Percentiles rank a stretch among this genome's conserved stretches.
These are phyloP conservation scores for Dendroctonus valens DNA, from an alignment of 1,140 invertebrate genomes.

Conservation along the genomic window DNA sequence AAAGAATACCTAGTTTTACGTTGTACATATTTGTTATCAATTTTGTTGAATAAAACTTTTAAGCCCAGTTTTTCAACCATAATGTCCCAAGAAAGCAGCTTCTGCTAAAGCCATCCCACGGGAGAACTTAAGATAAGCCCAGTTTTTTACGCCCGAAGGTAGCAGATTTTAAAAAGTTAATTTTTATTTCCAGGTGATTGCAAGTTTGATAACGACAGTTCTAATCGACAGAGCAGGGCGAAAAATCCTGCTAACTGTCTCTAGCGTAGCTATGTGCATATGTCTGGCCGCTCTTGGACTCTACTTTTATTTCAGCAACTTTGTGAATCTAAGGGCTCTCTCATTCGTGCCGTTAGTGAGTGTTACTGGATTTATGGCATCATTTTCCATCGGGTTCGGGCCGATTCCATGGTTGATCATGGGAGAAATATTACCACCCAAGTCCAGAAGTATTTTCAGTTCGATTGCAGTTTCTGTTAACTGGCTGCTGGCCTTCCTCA, in stretches of 20 bases:
- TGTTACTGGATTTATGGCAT: conserved; percentile 38
- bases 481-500: conserved; percentile 75
- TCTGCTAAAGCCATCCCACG: too few species aligned
- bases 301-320: conserved; percentile 50
- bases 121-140: too few species aligned
- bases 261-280: conserved; percentile 52
- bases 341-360: conserved; percentile 38
- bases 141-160: too few species aligned
- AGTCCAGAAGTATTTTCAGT: conserved; percentile 70
- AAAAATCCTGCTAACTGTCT: conserved; percentile 57
- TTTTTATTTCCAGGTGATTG: conserved; percentile 48
- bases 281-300: conserved; percentile 48
- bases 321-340: conserved; percentile 17
- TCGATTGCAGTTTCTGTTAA: conserved; percentile 71
- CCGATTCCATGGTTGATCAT: conserved; percentile 81
- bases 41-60: too few species aligned
- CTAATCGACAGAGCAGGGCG: conserved; percentile 54
- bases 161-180: too few species aligned
- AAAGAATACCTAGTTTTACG: too few species aligned
- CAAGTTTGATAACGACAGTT: conserved; percentile 51
- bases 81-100: too few species aligned
- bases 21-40: too few species aligned
- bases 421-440: conserved; percentile 75
- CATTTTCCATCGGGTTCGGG: conserved; percentile 62
- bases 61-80: too few species aligned